These are phyloP conservation scores for Polymixis flavicincta DNA, from an alignment of 2,888 invertebrate genomes.

Conservation along the genomic window DNA sequence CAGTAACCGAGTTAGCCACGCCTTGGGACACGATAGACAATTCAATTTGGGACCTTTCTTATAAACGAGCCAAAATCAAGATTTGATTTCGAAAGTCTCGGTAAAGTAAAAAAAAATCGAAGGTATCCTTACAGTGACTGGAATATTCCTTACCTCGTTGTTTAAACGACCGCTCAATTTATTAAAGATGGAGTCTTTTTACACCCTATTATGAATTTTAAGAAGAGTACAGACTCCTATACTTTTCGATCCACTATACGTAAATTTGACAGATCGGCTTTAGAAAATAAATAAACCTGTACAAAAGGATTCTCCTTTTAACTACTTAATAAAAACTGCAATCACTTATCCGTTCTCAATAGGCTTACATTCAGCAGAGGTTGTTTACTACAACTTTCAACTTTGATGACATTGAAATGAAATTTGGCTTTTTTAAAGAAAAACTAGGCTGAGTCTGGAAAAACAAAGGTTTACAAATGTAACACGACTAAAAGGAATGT, in stretches of 20 bases:
- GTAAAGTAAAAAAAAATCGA: slow-evolving; percentile 40
- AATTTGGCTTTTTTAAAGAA: neutral
- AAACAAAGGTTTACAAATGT: neutral
- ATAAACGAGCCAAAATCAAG: slow-evolving; percentile 68
- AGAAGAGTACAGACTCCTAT: neutral
- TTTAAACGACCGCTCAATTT: neutral
- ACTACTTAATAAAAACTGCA: neutral
- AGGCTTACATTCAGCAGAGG: neutral
- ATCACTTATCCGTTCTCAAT: slow-evolving; percentile 6
- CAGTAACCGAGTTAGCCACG: slow-evolving; percentile 38
- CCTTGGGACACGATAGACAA: slow-evolving; percentile 50
- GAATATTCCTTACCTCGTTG: slow-evolving; percentile 33
- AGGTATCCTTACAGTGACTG: slow-evolving; percentile 31
- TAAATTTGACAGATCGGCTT: neutral
- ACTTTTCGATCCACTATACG: neutral
- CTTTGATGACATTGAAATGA: neutral
- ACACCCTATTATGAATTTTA: neutral
- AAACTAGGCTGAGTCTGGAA: too few relatives aligned
- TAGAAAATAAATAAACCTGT: neutral
- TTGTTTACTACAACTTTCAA: neutral
- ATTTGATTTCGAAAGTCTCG: slow-evolving; percentile 66
- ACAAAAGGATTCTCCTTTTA: neutral
- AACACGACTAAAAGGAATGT: neutral
- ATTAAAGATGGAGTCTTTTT: neutral
- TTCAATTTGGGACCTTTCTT: slow-evolving; percentile 67